Conservation (phyloP, 2,888 invertebrate genomes). For the Steinernema hermaphroditum region DNA sequence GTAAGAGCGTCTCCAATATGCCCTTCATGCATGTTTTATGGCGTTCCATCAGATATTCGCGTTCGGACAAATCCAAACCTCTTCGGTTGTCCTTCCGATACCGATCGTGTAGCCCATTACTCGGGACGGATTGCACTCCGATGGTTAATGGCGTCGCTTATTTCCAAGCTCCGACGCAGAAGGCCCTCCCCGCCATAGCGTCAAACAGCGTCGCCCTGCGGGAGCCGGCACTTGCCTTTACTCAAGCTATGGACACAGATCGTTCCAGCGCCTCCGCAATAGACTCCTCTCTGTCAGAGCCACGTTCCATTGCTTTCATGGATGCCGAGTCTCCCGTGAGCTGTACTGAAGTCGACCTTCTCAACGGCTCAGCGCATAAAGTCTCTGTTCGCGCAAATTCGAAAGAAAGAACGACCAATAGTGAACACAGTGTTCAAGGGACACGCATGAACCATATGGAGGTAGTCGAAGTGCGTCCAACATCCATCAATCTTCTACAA, state of each 20-base stretch:
- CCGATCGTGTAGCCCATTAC: constrained; percentile 15
- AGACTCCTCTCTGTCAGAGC: too few relatives aligned
- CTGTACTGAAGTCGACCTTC: too few relatives aligned
- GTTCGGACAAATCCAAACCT: constrained; percentile 23
- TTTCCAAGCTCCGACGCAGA: background rate
- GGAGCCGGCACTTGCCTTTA: too few relatives aligned
- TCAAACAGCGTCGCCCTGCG: background rate
- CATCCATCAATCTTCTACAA: background rate
- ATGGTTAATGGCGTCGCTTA: background rate
- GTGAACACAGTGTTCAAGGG: too few relatives aligned
- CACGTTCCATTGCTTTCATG: too few relatives aligned
- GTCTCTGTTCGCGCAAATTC: too few relatives aligned
- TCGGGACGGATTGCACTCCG: constrained; percentile 1
- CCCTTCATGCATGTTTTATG: constrained; percentile 3
- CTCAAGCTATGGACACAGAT: too few relatives aligned
- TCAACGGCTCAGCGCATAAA: too few relatives aligned
- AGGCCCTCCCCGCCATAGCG: background rate
- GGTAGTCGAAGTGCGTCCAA: background rate
- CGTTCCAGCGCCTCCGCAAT: too few relatives aligned
- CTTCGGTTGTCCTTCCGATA: background rate
- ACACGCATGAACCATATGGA: constrained; percentile 1
- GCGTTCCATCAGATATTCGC: constrained; percentile 11
- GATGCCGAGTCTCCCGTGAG: too few relatives aligned
- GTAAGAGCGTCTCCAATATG: background rate
- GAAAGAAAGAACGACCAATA: too few relatives aligned